Evolutionary conservation across 1,140 invertebrate species (phyloP).

Genomic region (Drosophila bipectinata): DNA sequence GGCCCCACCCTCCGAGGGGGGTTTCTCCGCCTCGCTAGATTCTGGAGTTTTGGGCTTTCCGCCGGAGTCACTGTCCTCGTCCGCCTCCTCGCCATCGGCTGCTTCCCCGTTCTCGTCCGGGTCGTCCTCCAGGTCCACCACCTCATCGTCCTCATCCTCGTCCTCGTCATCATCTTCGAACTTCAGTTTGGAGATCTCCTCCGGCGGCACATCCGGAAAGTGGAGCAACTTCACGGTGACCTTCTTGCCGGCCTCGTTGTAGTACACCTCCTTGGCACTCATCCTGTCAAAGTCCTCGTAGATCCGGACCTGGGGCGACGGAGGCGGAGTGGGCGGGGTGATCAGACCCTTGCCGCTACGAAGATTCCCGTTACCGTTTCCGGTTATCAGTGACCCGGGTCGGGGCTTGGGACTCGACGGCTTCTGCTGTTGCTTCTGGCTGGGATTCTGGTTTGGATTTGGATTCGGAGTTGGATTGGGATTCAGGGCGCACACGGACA

Average conservation of each 20-base stretch:
- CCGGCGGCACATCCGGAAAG: conserved; percentile 78
- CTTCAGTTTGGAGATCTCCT: conserved; percentile 74
- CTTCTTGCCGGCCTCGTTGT: conserved; percentile 82
- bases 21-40: neutral
- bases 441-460: conserved; percentile 12
- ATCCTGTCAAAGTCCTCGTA: conserved; percentile 84
- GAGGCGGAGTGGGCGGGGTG: conserved; percentile 61
- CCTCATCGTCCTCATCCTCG: conserved; percentile 21
- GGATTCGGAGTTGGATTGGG: conserved; percentile 15
- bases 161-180: conserved; percentile 70
- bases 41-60: neutral
- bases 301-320: conserved; percentile 77
- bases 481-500: conserved; percentile 71
- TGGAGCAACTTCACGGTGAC: conserved; percentile 80
- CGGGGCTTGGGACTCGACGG: neutral
- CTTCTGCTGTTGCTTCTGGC: conserved; percentile 21
- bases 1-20: neutral
- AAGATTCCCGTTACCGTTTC: conserved; percentile 5
- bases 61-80: conserved; percentile 37
- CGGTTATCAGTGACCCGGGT: neutral
- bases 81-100: conserved; percentile 29
- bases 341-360: conserved; percentile 12
- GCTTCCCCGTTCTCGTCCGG: neutral
- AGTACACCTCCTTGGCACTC: conserved; percentile 83
- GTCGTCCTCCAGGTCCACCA: conserved; percentile 22